Base-by-base conservation (phyloP, 1,140 invertebrate species). In the Diplogasteroides magnus region DNA sequence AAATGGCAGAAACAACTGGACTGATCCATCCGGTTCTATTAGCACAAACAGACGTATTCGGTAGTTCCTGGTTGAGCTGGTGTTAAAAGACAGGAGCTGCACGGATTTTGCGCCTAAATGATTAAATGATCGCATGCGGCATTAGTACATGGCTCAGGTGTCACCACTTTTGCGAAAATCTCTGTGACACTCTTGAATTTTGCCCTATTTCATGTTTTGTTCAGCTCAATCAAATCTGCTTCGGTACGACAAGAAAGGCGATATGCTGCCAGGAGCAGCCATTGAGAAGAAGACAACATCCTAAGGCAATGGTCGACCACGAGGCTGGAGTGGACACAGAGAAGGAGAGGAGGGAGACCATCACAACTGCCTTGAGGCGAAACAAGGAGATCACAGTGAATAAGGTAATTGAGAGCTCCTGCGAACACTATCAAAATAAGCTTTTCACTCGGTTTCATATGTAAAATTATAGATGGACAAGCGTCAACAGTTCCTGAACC, bases 191-290 rank as follows among this genome's bases (percentile, higher is more conserved):
- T 56, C 55, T 15, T 19, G 55, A 13, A 15, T 68, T 68, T 3
- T 66, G 3, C n/a, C 29, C 61, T 31, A 26, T 66, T 11, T 11
- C 13, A 61, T 3, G 19, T 11, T 31, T 15, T 64, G 64, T 67
- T 61, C 29, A 68, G 66, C 28, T 63, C 58, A 64, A 31, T 32
- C 28, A 31, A n/a, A 63, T 68, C 59, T 68, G 66, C 58, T 48
- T 55, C 57, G 66, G 66, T 32, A 29, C 27, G 2, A n/a, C 27
- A 15, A 29, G 57, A 14, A 29, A 31, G 11, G 27, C 66, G 3
- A 64, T 68, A 19, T 68, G 66, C 66, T 68, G 66, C 58, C 48
- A 68, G 58, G 58, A 37, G 29, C 15, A 48, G 37, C 37, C 6
- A 48, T 19, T 48, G 19, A 48, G 37, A 6, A 48, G 6, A 48